Conservation (phyloP, 2,113 vertebrate species). For the Pelecanoides urinatrix region DNA sequence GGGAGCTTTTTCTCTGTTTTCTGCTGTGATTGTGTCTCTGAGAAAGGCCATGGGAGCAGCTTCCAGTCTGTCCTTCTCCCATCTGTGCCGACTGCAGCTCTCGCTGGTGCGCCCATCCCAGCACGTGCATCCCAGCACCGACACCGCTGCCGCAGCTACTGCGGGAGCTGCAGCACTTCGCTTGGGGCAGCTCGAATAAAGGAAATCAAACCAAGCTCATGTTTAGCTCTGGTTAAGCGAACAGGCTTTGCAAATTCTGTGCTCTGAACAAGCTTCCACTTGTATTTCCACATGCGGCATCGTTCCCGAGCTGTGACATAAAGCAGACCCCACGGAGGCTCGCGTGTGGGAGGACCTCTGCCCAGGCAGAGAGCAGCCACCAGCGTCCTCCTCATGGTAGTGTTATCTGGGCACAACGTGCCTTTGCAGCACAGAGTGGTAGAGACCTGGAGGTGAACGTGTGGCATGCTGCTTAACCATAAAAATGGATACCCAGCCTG, state of each 20-base stretch:
- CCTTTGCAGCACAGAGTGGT: neutral
- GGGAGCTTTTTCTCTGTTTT: neutral
- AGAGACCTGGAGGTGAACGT: neutral
- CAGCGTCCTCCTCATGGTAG: neutral
- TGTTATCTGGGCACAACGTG: neutral
- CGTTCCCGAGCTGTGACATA: neutral
- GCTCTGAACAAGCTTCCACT: constrained; percentile 32
- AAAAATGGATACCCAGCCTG: neutral
- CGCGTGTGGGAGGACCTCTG: neutral
- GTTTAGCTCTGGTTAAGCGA: neutral
- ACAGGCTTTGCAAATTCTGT: constrained; percentile 13
- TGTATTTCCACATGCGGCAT: neutral
- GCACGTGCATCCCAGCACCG: neutral
- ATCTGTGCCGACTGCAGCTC: neutral
- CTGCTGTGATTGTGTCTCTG: neutral
- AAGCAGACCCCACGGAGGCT: neutral
- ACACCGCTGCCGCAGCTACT: neutral
- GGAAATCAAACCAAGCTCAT: neutral
- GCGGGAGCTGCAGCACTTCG: neutral
- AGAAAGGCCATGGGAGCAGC: neutral
- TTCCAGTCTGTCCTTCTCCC: neutral
- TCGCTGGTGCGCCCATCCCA: neutral
- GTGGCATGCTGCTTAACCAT: neutral
- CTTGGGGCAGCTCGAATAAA: neutral
- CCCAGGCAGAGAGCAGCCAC: neutral